Base-by-base conservation (phyloP, 2,797 vertebrate genomes). In the Syndactyla subalaris region DNA sequence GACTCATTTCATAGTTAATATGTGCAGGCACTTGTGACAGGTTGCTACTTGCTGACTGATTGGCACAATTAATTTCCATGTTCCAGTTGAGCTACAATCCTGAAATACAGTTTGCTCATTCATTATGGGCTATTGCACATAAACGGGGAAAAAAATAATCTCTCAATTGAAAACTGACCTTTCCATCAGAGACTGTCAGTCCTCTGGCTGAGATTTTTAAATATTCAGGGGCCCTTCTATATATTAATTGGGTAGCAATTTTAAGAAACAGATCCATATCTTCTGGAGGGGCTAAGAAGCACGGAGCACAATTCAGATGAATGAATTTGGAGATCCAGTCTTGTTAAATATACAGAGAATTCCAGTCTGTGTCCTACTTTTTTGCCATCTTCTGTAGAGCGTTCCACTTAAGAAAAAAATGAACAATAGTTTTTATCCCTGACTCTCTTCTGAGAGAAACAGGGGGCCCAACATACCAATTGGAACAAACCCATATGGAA, bases 31-130 rank as follows among this genome's bases (percentile, higher is more conserved):
- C 16, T 94, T 96, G 70, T 17, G 84, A 73, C 88, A 95, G 80
- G 79, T 89, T 96, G 61, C 81, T 96, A 52, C 85, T 95, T 88
- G 86, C 80, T 95, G 92, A 84, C 88, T 95, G 95, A 96, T 92
- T 91, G 92, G 70, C 81, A 92, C 65, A 95, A 94, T 96, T 97
- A 97, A 92, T 95, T 96, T 93, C 59, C 26, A 27, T 91, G 86
- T 95, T 96, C 79, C 84, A 70, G 86, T 76, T 93, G 72, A 96
- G 79, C 34, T 96, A 65, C 48, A 79, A 46, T 94, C 23, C 27
- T 91, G 86, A 93, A 93, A 88, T 66, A 67, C 38, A 79, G 55
- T 92, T 92, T 81, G 32, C 70, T 85, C 34, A 77, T 94, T 95
- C 80, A 77, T 95, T 93, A 91, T 63, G 14, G 71, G 9, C 29